A percentile compares a stretch with the other conserved stretches of the same genome.
These are phyloP conservation scores for Meloe dianella DNA, from an alignment of 2,888 invertebrate genomes.

Conservation along the genomic window DNA sequence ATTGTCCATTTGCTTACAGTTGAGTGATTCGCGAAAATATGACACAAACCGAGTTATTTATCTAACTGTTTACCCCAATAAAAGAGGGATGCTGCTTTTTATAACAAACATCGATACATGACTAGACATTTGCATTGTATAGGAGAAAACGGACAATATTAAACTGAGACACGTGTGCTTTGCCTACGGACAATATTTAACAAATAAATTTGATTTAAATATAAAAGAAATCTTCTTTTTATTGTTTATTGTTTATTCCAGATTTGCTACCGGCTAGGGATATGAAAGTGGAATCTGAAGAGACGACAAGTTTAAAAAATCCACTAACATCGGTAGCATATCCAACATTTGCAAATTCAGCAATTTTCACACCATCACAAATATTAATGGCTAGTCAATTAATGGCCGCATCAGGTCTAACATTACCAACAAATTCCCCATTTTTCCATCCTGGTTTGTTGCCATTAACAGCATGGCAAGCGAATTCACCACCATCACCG, in stretches of 20 bases:
- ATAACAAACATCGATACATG: background rate
- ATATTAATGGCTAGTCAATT: slow-evolving; percentile 61
- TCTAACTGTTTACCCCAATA: background rate
- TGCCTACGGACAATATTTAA: background rate
- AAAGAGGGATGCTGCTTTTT: background rate
- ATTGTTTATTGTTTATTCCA: slow-evolving; percentile 46
- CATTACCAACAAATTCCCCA: slow-evolving; percentile 65
- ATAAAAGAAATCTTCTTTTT: background rate
- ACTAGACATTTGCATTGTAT: slow-evolving; percentile 9
- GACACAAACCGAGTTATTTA: slow-evolving; percentile 7
- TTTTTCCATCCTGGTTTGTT: slow-evolving; percentile 70
- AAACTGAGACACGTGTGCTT: slow-evolving; percentile 1
- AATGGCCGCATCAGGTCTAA: slow-evolving; percentile 65
- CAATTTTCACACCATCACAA: slow-evolving; percentile 62
- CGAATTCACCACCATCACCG: slow-evolving; percentile 63
- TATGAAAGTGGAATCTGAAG: slow-evolving; percentile 63
- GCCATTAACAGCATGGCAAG: slow-evolving; percentile 61
- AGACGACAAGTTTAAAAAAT: slow-evolving; percentile 64
- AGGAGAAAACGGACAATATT: background rate
- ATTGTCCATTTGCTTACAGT: slow-evolving; percentile 31
- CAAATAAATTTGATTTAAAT: slow-evolving; percentile 1
- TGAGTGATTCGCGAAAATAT: slow-evolving; percentile 32
- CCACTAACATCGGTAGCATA: slow-evolving; percentile 64
- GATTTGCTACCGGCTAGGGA: slow-evolving; percentile 50
- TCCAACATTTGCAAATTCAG: slow-evolving; percentile 59